These are phyloP conservation scores for Lepus oiostolus DNA, from an alignment of 2,797 vertebrate genomes.

Conservation along the genomic window DNA sequence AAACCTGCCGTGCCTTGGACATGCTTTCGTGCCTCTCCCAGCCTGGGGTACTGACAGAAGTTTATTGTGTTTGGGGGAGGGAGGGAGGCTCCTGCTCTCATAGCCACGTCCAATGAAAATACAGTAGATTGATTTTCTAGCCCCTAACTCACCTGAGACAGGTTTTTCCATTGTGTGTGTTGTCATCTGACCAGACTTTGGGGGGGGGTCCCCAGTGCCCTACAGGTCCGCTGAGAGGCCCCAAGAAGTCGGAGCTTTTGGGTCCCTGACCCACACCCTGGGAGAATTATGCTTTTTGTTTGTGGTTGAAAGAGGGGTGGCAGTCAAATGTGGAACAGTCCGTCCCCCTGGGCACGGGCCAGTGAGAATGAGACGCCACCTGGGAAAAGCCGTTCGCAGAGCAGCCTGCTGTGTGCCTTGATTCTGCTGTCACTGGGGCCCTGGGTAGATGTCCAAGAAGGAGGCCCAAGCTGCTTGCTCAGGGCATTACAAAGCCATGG, in stretches of 20 bases:
- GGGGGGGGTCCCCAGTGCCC: too few species aligned
- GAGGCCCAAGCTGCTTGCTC: not conserved
- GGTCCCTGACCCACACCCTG: not conserved
- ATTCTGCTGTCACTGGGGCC: not conserved
- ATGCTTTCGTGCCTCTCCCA: fast-evolving
- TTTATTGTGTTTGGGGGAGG: not conserved
- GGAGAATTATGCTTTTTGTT: not conserved
- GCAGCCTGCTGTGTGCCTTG: not conserved
- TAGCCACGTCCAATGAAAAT: not conserved
- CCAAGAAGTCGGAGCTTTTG: not conserved
- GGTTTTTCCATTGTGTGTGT: not conserved
- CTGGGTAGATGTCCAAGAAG: too few species aligned
- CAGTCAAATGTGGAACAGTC: not conserved
- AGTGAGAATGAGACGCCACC: fast-evolving
- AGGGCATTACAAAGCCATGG: not conserved
- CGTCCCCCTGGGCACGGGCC: fast-evolving
- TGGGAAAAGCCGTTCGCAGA: not conserved
- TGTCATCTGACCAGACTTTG: conserved; percentile 8
- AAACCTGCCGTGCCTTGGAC: not conserved
- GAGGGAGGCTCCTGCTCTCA: too few species aligned
- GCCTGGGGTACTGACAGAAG: not conserved
- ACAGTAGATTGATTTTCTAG: not conserved
- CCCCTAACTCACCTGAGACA: not conserved
- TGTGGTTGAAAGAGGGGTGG: not conserved
- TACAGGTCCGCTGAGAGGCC: not conserved